phyloP scores from a whole-genome alignment of 2,888 invertebrate genomes.

The Endotricha flammealis region DNA sequence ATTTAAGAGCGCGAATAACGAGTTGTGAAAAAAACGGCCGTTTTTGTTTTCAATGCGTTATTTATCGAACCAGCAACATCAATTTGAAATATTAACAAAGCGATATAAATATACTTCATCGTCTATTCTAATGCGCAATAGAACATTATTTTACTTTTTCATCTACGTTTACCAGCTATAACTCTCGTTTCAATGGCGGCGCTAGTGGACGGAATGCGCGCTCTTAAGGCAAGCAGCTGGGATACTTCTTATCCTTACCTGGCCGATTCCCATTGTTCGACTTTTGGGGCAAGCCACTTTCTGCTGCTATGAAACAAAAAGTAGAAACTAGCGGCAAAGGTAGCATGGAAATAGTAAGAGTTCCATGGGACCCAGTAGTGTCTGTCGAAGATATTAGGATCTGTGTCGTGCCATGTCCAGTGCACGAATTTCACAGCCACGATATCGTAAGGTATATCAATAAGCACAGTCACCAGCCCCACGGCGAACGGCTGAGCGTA shows the following conservation, averaged over 20 bases:
- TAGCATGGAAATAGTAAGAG: slow-evolving; percentile 88
- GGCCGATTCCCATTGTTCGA: slow-evolving; percentile 78
- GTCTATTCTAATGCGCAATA: too few relatives aligned
- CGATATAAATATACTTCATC: too few relatives aligned
- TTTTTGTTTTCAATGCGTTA: too few relatives aligned
- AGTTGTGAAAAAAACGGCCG: too few relatives aligned
- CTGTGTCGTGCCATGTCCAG: slow-evolving; percentile 91
- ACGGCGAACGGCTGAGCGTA: slow-evolving; percentile 82
- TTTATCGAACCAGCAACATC: too few relatives aligned
- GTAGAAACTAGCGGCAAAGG: slow-evolving; percentile 85
- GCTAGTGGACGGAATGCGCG: too few relatives aligned
- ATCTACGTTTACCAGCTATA: too few relatives aligned
- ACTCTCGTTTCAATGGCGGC: too few relatives aligned
- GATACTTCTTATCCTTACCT: slow-evolving; percentile 71
- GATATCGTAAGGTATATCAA: slow-evolving; percentile 89
- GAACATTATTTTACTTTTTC: too few relatives aligned
- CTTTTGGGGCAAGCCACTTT: slow-evolving; percentile 66
- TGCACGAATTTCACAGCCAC: slow-evolving; percentile 87
- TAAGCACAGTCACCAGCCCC: slow-evolving; percentile 83
- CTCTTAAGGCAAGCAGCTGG: too few relatives aligned
- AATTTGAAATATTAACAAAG: too few relatives aligned
- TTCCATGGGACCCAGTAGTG: slow-evolving; percentile 92
- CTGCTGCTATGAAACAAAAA: slow-evolving; percentile 81
- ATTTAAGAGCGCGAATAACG: too few relatives aligned
- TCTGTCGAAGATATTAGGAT: slow-evolving; percentile 83